Evolutionary conservation across 2,113 vertebrate genomes (phyloP), one percentile per base, ranked within the genome.

Genomic region (Pseudonaja textilis): DNA sequence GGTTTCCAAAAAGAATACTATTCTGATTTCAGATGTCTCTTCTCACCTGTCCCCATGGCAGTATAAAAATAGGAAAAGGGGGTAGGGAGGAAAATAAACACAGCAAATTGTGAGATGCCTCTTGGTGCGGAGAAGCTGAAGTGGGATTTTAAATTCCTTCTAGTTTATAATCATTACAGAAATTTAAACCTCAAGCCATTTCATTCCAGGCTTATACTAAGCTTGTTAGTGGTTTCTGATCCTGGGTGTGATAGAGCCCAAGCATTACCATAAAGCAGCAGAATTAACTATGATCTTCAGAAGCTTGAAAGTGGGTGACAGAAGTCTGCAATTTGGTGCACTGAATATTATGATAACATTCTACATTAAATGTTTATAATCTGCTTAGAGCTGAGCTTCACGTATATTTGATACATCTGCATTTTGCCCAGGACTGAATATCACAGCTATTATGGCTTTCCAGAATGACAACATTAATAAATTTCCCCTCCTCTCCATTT

Each of bases 151-250:
- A 50, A 50, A 98, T 97, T 98, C 97, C 97, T 97, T 98, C 98
- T 97, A 98, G 98, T 98, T 98, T 97, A 98, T 98, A 98, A 98
- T 98, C 98, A 98, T 98, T 99, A 98, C 98, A 99, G 98, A 99
- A 99, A 99, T 99, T 99, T 99, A 99, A 99, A 99, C 98, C 99
- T 99, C 99, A 99, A 99, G 99, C 99, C 98, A 98, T 99, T 98
- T 99, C 98, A 98, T 98, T 97, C 98, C 96, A 97, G 98, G 99
- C 99, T 99, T 99, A 99, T 99, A 98, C 98, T 99, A 99, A 99
- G 99, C 99, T 99, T 99, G 99, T 99, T 99, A 99, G 99, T 98
- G 98, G 98, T 98, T 98, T 98, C 98, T 98, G 99, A 99, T 99
- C 98, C 98, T 96, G 98, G 96, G 95, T 97, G 97, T 95, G 99